Conservation (phyloP, 2,888 invertebrate species). For the Homarus gammarus region DNA sequence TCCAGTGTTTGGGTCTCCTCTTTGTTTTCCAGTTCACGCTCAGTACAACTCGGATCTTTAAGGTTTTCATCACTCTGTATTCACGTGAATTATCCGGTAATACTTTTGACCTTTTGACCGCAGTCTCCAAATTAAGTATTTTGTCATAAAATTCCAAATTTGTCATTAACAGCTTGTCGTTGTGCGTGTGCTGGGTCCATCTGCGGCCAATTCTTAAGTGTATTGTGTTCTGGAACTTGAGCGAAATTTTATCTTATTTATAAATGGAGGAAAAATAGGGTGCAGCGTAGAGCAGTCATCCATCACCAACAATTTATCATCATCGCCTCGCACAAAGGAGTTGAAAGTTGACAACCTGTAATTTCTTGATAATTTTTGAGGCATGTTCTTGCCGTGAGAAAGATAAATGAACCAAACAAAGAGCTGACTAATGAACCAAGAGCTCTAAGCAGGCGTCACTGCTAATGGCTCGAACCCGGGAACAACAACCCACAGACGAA, state of each 20-base stretch:
- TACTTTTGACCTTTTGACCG: too few relatives aligned
- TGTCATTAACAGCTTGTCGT: too few relatives aligned
- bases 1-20: too few relatives aligned
- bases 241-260: background rate
- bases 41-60: too few relatives aligned
- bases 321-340: conserved; percentile 2
- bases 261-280: background rate
- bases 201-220: background rate
- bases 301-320: background rate
- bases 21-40: too few relatives aligned
- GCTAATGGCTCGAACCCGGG: background rate
- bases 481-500: too few relatives aligned
- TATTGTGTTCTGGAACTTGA: background rate
- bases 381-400: background rate
- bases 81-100: too few relatives aligned
- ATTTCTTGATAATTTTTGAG: conserved; percentile 14
- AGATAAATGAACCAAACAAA: conserved; percentile 6
- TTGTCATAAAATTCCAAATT: too few relatives aligned
- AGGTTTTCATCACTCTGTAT: too few relatives aligned
- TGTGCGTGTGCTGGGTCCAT: background rate
- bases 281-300: background rate
- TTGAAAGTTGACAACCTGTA: conserved; percentile 1
- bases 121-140: too few relatives aligned
- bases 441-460: background rate
- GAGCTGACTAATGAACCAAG: background rate